Conservation (phyloP, 2,797 vertebrate genomes). For the Gymnoscopelus microlampas region DNA sequence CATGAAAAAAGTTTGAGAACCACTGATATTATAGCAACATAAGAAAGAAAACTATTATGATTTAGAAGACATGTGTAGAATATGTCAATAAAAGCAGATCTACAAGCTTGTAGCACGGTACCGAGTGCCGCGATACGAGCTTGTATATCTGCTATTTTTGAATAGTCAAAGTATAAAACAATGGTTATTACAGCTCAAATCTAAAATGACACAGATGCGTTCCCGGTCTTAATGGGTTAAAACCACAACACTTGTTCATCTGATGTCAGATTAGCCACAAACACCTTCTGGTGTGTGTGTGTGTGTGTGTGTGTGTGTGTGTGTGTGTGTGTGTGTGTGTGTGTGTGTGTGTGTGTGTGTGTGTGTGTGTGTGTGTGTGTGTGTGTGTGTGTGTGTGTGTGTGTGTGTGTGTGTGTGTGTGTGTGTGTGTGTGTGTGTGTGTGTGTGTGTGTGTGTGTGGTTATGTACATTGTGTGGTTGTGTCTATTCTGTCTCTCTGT, state of each 20-base stretch:
- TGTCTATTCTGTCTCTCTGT: neutral
- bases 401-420: neutral
- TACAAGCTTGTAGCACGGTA: too few relatives aligned
- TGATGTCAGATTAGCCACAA: slow-evolving; percentile 60
- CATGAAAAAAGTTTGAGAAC: too few relatives aligned
- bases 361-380: neutral
- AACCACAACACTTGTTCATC: slow-evolving; percentile 51
- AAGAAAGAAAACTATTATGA: too few relatives aligned
- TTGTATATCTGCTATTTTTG: too few relatives aligned
- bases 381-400: slow-evolving; percentile 14
- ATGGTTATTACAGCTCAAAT: too few relatives aligned
- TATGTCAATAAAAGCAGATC: too few relatives aligned
- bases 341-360: slow-evolving; percentile 4
- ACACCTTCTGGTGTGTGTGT: slow-evolving; percentile 10
- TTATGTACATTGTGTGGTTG: slow-evolving; percentile 19
- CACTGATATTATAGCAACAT: too few relatives aligned
- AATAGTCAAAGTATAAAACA: too few relatives aligned
- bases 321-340: slow-evolving; percentile 17
- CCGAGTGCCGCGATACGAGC: too few relatives aligned
- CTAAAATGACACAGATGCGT: too few relatives aligned
- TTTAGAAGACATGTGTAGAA: too few relatives aligned
- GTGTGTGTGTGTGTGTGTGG: slow-evolving; percentile 23
- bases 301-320: neutral
- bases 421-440: neutral
- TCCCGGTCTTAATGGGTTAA: too few relatives aligned